phyloP scores from a whole-genome alignment of 2,888 invertebrate genomes.

The Hesperia comma region DNA sequence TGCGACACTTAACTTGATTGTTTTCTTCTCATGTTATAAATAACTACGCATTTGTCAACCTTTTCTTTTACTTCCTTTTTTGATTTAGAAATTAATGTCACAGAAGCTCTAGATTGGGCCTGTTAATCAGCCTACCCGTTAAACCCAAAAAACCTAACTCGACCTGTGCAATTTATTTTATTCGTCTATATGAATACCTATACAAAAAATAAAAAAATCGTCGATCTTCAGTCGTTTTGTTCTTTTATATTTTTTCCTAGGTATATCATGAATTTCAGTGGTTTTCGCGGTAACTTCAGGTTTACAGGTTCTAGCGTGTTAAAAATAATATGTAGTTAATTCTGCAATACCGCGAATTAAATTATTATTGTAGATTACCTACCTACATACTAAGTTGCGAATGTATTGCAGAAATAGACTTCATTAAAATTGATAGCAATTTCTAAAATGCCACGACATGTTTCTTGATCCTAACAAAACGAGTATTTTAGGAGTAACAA shows the following conservation, averaged over 20 bases:
- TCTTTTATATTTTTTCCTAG: too few relatives aligned
- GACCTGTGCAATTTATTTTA: not conserved
- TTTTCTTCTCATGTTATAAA: constrained; percentile 22
- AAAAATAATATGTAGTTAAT: too few relatives aligned
- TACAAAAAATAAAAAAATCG: not conserved
- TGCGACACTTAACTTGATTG: constrained; percentile 35
- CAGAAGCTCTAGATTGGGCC: constrained; percentile 4
- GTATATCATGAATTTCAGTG: too few relatives aligned
- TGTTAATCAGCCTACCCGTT: constrained; percentile 9
- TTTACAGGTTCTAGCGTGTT: too few relatives aligned
- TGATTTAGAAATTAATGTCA: constrained; percentile 16
- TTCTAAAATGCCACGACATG: constrained; percentile 5
- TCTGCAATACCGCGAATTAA: too few relatives aligned
- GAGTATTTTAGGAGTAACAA: constrained; percentile 43
- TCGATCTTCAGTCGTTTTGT: not conserved
- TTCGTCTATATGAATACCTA: not conserved
- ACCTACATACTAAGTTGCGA: too few relatives aligned
- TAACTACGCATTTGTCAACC: constrained; percentile 29
- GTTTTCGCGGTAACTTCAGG: too few relatives aligned
- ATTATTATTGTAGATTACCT: too few relatives aligned
- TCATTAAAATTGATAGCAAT: constrained; percentile 17
- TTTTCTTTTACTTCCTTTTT: constrained; percentile 11
- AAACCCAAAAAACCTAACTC: constrained; percentile 9
- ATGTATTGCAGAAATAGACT: too few relatives aligned
- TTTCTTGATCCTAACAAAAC: constrained; percentile 29